These are phyloP conservation scores for Araneus ventricosus DNA, from an alignment of 1,140 invertebrate genomes.

Conservation along the genomic window DNA sequence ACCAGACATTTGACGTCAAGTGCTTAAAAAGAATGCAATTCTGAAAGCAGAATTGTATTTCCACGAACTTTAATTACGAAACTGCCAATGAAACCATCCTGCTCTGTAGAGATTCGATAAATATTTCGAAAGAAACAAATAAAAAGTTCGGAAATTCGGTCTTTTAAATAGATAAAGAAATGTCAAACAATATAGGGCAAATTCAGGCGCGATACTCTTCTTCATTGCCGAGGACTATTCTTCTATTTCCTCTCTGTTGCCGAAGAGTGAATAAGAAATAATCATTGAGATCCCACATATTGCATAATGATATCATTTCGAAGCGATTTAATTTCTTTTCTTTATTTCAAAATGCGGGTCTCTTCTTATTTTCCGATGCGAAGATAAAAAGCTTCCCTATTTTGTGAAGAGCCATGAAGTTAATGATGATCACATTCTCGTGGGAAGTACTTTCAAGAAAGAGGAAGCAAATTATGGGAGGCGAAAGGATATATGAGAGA, in stretches of 20 bases:
- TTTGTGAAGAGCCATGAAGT: conserved; percentile 49
- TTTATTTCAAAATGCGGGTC: conserved; percentile 8
- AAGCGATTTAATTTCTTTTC: conserved; percentile 63
- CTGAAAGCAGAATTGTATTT: too few relatives aligned
- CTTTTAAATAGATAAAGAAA: conserved; percentile 55
- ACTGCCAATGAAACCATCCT: too few relatives aligned
- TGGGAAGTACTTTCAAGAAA: conserved; percentile 3
- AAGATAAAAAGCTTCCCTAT: conserved; percentile 44
- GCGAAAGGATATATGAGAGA: too few relatives aligned
- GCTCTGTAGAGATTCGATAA: background rate
- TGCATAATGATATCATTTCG: conserved; percentile 56
- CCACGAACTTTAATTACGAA: too few relatives aligned
- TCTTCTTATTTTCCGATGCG: background rate
- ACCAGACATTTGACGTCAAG: too few relatives aligned
- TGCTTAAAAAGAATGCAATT: too few relatives aligned
- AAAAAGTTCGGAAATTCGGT: background rate
- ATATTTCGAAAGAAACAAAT: background rate
- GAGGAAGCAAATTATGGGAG: background rate
- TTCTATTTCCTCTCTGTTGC: background rate
- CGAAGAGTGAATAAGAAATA: conserved; percentile 27
- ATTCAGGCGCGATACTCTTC: background rate
- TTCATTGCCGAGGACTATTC: background rate
- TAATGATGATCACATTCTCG: conserved; percentile 65
- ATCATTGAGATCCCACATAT: conserved; percentile 9
- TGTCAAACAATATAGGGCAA: conserved; percentile 31